Conservation (phyloP, 1,140 invertebrate species). For the Zaprionus gabonicus region DNA sequence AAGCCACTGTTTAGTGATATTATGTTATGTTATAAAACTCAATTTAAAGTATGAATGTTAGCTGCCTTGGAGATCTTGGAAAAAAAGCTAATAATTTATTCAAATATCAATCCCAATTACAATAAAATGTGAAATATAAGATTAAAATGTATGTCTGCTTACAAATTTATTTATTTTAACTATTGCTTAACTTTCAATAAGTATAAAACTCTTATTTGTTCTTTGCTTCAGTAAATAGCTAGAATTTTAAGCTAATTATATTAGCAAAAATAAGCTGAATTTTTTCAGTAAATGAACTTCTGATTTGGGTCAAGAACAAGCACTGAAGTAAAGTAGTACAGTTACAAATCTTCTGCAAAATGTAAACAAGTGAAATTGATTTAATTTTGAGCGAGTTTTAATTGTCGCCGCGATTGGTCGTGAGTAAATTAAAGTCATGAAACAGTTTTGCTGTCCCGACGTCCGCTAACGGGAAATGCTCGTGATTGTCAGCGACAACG, state of each 20-base stretch:
- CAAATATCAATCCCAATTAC: too few relatives aligned
- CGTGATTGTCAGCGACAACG: conserved; percentile 51
- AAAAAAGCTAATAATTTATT: too few relatives aligned
- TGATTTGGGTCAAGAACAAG: neutral
- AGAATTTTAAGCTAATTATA: neutral
- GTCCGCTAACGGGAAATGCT: conserved; percentile 36
- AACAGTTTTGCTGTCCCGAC: neutral
- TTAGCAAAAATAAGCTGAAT: neutral
- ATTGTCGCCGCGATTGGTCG: conserved; percentile 4
- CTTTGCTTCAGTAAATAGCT: too few relatives aligned
- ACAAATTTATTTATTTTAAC: too few relatives aligned
- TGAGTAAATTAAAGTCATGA: conserved; percentile 14
- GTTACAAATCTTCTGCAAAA: neutral
- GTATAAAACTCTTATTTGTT: too few relatives aligned
- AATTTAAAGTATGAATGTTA: too few relatives aligned
- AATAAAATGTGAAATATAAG: too few relatives aligned
- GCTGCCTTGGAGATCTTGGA: too few relatives aligned
- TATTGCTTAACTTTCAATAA: too few relatives aligned
- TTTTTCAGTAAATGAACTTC: neutral
- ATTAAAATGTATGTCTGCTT: too few relatives aligned
- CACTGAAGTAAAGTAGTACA: neutral
- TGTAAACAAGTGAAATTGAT: conserved; percentile 4
- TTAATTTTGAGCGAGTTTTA: neutral
- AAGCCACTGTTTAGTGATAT: too few relatives aligned
- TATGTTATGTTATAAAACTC: too few relatives aligned